phyloP scores from a whole-genome alignment of 2,797 vertebrate genomes.

The Arremon aurantiirostris region DNA sequence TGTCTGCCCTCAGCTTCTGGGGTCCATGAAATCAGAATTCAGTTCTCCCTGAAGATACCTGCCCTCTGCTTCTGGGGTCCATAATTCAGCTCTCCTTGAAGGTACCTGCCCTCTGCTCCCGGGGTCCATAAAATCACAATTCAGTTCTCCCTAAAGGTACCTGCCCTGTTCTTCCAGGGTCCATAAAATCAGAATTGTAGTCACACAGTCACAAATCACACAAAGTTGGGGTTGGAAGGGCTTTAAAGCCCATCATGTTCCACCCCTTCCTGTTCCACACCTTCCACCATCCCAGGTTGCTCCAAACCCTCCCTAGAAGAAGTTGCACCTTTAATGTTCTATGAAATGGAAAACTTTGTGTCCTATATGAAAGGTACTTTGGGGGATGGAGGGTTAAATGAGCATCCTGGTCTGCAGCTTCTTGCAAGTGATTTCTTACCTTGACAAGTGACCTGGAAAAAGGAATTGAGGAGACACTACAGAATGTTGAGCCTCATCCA shows the following conservation, averaged over 20 bases:
- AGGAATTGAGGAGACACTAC: background rate
- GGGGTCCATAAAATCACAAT: background rate
- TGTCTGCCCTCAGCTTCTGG: background rate
- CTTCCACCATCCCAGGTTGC: accelerated
- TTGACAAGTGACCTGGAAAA: slow-evolving; percentile 30
- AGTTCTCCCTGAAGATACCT: too few species aligned
- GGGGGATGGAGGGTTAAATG: background rate
- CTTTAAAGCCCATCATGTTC: background rate
- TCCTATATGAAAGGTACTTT: background rate
- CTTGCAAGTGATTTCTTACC: background rate
- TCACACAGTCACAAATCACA: too few species aligned
- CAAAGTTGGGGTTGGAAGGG: background rate
- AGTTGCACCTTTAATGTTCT: background rate
- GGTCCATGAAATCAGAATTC: too few species aligned
- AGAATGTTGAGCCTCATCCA: background rate
- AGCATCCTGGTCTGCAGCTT: background rate
- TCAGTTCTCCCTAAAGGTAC: too few species aligned
- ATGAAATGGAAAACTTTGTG: background rate
- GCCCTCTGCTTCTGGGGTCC: background rate
- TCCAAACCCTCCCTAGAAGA: background rate
- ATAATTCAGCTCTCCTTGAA: too few species aligned
- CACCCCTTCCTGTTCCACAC: background rate
- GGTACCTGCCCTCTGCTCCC: background rate
- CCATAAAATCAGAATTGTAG: background rate
- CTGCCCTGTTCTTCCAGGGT: background rate